phyloP scores from a whole-genome alignment of 2,113 vertebrate species.

The Leuciscus idus region DNA sequence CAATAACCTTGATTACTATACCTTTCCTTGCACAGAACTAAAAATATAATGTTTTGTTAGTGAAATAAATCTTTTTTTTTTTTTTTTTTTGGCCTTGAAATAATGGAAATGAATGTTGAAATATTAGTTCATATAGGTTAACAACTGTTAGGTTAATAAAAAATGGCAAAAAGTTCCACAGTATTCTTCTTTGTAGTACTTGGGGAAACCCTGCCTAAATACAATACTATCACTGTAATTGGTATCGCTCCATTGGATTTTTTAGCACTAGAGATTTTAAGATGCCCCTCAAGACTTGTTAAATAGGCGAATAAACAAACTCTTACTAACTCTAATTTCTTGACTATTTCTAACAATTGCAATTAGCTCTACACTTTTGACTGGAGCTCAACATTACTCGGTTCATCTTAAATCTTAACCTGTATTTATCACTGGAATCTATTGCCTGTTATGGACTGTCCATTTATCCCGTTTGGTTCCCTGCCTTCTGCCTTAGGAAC shows the following conservation, averaged over 20 bases:
- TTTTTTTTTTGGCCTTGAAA: neutral
- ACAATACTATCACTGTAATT: neutral
- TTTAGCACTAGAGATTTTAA: neutral
- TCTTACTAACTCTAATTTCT: neutral
- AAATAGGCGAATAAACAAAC: neutral
- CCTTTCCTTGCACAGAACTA: neutral
- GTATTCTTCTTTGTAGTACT: neutral
- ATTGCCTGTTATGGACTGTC: neutral
- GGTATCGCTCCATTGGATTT: neutral
- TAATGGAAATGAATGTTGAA: neutral
- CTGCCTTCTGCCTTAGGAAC: neutral
- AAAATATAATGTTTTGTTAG: neutral
- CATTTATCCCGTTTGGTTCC: neutral
- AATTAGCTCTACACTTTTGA: neutral
- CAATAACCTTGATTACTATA: conserved; percentile 14
- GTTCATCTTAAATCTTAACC: neutral
- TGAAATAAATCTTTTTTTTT: neutral
- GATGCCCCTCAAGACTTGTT: neutral
- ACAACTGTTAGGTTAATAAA: neutral
- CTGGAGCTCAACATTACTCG: neutral
- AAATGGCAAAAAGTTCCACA: neutral
- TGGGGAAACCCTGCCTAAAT: neutral
- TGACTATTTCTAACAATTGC: neutral
- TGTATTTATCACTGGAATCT: neutral
- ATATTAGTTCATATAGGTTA: too few relatives aligned